Percentiles rank a stretch among this genome's conserved stretches.
Evolutionary conservation across 2,888 invertebrate genomes (phyloP).

Genomic region (Strigamia maritima): DNA sequence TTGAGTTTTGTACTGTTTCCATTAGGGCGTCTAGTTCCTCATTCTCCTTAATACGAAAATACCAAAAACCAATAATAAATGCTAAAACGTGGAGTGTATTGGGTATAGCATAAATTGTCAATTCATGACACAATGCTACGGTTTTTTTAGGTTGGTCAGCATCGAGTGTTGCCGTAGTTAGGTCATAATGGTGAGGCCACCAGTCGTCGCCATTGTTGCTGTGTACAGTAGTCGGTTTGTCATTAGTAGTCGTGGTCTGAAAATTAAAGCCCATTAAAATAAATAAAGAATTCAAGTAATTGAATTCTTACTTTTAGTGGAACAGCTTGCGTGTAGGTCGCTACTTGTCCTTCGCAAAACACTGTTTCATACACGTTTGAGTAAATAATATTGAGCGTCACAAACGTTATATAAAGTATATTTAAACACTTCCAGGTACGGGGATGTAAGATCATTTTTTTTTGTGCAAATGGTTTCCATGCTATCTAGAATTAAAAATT

Average conservation of each 20-base stretch:
- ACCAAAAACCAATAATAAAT: constrained; percentile 50
- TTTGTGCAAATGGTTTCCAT: constrained; percentile 49
- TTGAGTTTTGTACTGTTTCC: constrained; percentile 50
- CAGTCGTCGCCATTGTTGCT: not conserved
- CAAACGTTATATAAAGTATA: constrained; percentile 48
- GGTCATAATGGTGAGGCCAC: too few relatives aligned
- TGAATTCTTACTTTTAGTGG: not conserved
- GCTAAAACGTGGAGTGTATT: constrained; percentile 51
- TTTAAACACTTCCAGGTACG: constrained; percentile 45
- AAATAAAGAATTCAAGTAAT: too few relatives aligned
- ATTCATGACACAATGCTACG: not conserved
- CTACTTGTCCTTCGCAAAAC: not conserved
- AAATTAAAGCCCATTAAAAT: too few relatives aligned
- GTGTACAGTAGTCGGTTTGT: not conserved
- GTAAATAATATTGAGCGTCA: constrained; percentile 40
- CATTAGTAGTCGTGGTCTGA: not conserved
- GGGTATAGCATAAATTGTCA: constrained; percentile 52
- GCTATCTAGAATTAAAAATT: constrained; percentile 48
- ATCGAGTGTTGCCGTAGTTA: not conserved
- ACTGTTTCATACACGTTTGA: not conserved
- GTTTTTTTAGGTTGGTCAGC: not conserved
- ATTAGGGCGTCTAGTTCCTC: constrained; percentile 53
- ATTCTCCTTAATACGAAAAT: constrained; percentile 51
- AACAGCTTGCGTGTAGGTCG: not conserved
- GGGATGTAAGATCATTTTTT: constrained; percentile 44